Conservation (phyloP, 2,797 vertebrate species). For the Varecia variegata region DNA sequence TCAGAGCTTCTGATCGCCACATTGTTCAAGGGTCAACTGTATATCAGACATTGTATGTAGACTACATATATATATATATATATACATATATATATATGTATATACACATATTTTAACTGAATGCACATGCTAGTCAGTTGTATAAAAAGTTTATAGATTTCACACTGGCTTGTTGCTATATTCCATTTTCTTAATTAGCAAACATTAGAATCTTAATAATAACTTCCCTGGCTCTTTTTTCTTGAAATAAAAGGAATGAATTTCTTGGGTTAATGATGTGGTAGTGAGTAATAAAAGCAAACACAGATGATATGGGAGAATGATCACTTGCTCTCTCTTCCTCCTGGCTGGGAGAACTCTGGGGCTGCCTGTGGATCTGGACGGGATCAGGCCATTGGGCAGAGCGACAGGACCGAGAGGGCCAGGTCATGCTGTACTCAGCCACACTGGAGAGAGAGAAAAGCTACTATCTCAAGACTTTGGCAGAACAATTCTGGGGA, state of each 20-base stretch:
- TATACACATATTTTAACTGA: background rate
- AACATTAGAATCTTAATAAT: conserved; percentile 36
- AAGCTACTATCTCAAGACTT: background rate
- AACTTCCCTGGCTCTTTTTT: background rate
- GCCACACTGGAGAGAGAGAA: background rate
- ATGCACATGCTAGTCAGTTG: background rate
- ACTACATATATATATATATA: too few species aligned
- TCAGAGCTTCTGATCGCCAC: too few species aligned
- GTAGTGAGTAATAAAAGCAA: background rate
- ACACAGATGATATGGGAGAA: background rate
- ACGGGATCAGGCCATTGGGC: background rate
- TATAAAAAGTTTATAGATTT: conserved; percentile 5
- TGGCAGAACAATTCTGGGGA: background rate
- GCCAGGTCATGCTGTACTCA: background rate
- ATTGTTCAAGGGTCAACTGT: background rate
- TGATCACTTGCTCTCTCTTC: background rate
- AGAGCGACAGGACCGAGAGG: background rate
- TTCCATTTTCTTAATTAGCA: conserved; percentile 15
- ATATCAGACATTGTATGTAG: background rate
- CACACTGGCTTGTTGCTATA: background rate
- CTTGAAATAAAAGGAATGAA: conserved; percentile 13
- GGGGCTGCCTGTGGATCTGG: background rate
- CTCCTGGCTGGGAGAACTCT: background rate
- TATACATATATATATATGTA: background rate
- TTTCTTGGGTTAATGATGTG: background rate